Conservation (phyloP, 2,797 vertebrate species). For the Falco cherrug region DNA sequence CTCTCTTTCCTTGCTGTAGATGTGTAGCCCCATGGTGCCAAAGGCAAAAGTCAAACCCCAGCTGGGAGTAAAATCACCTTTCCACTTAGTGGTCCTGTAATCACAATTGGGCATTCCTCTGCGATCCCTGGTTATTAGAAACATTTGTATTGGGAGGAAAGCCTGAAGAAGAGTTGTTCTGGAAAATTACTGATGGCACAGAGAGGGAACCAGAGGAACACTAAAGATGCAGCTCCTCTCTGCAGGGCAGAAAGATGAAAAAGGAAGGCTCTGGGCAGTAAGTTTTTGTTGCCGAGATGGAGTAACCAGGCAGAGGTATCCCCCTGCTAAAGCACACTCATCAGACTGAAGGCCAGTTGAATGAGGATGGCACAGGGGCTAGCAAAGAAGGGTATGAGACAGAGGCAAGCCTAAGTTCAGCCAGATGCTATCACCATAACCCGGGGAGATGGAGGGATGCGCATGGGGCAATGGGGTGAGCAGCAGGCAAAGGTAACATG, state of each 20-base stretch:
- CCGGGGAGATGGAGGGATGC: background rate
- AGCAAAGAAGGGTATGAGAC: background rate
- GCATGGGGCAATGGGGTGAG: rapidly evolving
- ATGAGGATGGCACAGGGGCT: background rate
- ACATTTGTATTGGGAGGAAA: background rate
- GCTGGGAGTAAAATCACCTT: background rate
- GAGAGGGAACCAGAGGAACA: background rate
- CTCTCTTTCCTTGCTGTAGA: background rate
- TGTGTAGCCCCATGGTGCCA: background rate
- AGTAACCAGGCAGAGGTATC: background rate
- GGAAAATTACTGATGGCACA: background rate
- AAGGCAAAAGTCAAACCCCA: background rate
- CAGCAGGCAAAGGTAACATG: background rate
- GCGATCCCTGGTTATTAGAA: background rate
- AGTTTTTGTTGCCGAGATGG: background rate
- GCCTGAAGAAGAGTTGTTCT: background rate
- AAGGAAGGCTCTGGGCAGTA: background rate
- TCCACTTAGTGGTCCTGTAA: background rate
- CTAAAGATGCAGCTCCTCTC: background rate
- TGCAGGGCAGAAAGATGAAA: background rate
- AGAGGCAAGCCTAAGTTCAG: background rate
- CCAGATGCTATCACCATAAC: background rate
- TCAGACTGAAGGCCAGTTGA: background rate
- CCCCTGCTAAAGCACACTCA: background rate
- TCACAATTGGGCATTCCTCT: background rate